A percentile compares a stretch with the other conserved stretches of the same genome.
Conservation (phyloP, 2,113 vertebrate species). For the Ammospiza caudacuta region DNA sequence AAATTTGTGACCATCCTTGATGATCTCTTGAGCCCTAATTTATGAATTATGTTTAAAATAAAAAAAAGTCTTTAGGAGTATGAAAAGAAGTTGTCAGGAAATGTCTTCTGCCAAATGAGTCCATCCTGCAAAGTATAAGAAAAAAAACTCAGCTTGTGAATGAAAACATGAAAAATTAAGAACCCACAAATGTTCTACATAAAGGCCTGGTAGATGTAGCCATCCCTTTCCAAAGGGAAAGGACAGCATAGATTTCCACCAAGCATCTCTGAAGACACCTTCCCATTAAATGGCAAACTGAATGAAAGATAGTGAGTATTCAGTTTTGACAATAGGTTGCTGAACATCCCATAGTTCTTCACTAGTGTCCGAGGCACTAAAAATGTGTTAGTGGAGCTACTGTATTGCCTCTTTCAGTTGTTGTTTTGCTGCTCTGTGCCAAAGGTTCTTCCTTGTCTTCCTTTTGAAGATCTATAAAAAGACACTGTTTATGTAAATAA, state of each 20-base stretch:
- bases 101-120: neutral
- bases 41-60: neutral
- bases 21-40: neutral
- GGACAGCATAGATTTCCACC: neutral
- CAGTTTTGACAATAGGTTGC: neutral
- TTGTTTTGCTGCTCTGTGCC: neutral
- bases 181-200: neutral
- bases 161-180: neutral
- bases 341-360: neutral
- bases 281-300: neutral
- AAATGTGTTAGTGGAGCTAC: neutral
- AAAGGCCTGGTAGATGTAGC: neutral
- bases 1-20: neutral
- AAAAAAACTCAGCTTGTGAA: neutral
- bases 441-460: neutral
- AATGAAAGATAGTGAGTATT: neutral
- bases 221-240: neutral
- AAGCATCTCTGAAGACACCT: neutral
- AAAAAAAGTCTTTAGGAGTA: neutral
- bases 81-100: neutral
- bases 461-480: conserved; percentile 33
- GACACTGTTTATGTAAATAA: neutral
- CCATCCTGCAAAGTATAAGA: neutral
- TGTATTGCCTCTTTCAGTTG: neutral
- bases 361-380: neutral